phyloP scores from a whole-genome alignment of 2,797 vertebrate species.

The Rhodeus uyekii region DNA sequence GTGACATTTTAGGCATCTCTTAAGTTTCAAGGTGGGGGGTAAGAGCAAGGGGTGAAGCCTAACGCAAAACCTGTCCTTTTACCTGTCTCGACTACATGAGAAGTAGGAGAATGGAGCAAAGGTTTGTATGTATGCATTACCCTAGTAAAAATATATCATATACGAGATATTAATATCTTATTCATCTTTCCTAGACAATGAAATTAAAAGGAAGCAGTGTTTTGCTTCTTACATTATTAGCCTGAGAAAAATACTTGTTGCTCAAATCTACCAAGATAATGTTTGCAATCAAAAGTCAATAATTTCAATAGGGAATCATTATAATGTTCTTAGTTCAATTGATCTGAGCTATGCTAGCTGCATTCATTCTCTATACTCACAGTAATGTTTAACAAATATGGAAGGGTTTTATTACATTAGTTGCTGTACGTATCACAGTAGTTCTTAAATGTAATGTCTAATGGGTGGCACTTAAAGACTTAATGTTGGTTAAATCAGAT shows the following conservation, averaged over 20 bases:
- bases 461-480: background rate
- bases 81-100: slow-evolving; percentile 17
- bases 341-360: background rate
- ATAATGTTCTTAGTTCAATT: background rate
- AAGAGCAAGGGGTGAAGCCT: slow-evolving; percentile 23
- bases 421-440: background rate
- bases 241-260: background rate
- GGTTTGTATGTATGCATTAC: background rate
- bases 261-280: background rate
- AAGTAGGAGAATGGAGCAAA: background rate
- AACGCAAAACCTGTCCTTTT: background rate
- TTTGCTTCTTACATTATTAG: background rate
- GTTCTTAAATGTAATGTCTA: background rate
- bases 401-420: background rate
- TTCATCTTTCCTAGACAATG: background rate
- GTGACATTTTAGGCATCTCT: slow-evolving; percentile 73
- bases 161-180: background rate
- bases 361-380: background rate
- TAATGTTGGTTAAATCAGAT: background rate
- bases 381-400: background rate
- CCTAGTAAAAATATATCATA: background rate
- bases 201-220: background rate
- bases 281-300: background rate
- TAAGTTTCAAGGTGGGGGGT: slow-evolving; percentile 39
- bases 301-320: background rate